Evolutionary conservation across 2,888 invertebrate genomes (phyloP).

Genomic region (Carabus problematicus): DNA sequence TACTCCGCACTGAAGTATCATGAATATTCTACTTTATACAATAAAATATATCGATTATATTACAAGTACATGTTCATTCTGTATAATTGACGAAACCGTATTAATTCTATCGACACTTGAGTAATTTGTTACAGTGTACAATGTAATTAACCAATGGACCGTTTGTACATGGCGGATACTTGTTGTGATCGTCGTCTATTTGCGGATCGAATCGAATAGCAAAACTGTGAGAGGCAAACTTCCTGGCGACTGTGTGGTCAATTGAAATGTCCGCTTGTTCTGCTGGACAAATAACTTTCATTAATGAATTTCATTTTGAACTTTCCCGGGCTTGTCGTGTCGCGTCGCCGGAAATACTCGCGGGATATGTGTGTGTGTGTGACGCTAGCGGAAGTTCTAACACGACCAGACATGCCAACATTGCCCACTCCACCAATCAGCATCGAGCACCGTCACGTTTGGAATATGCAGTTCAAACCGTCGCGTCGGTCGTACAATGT

Average conservation of each 20-base stretch:
- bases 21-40: no score
- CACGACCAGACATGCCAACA: constrained; percentile 18
- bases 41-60: no score
- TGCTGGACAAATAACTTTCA: constrained; percentile 20
- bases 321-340: neutral
- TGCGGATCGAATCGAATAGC: constrained; percentile 16
- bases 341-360: constrained; percentile 7
- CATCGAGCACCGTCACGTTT: neutral
- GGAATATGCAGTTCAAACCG: constrained; percentile 6
- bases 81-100: no score
- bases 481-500: constrained; percentile 24
- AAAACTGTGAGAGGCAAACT: constrained; percentile 23
- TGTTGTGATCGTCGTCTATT: constrained; percentile 13
- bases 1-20: no score
- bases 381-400: constrained; percentile 25
- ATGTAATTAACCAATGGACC: no score
- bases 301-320: constrained; percentile 24
- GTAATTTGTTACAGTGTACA: no score
- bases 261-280: constrained; percentile 19
- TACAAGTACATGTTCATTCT: no score
- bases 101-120: no score
- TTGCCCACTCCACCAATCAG: constrained; percentile 20
- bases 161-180: no score
- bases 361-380: no score
- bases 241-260: constrained; percentile 23